Evolutionary conservation across 2,113 vertebrate genomes (phyloP), one percentile per base, ranked within the genome.

Genomic region (Falco punctatus): DNA sequence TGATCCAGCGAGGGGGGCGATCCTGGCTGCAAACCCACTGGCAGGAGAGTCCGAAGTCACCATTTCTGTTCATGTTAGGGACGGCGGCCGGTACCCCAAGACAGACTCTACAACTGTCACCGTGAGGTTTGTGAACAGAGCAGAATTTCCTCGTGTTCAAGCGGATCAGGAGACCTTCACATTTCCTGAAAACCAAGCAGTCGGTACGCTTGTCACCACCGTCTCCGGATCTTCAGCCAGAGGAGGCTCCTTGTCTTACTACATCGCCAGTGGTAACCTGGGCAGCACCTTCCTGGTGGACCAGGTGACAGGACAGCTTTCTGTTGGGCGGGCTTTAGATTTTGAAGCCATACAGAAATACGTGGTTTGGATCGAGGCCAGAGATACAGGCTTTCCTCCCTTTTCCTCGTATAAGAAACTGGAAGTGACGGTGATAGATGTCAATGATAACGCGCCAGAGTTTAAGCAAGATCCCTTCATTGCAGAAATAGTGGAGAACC

Each of bases 321-420:
- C 98, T 27, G 97, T 99, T 1, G 96, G 97, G 38, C 98, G 95
- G 44, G 90, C 98, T 5, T 96, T 99, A 59, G 99, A 99, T 97
- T 99, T 99, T 6, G 99, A 99, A 96, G 97, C 98, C 46, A 99
- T 99, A 83, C 99, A 99, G 94, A 99, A 99, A 71, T 99, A 99
- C 0, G 98, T 99, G 35, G 96, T 99, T 8, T 99, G 99, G 99
- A 97, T 99, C 10, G 99, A 99, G 90, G 99, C 99, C 82, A 98
- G 99, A 88, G 99, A 99, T 86, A 99, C 91, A 2, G 99, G 99
- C 30, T 99, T 99, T 81, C 99, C 99, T 27, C 99, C 99, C 3
- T 99, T 99, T 92, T 99, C 99, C 24, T 98, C 99, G 0, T 99
- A 99, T 52, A 99, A 99, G 86, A 99, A 98, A 94, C 74, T 99